phyloP scores from a whole-genome alignment of 2,888 invertebrate genomes.

The Margaritifera margaritifera region DNA sequence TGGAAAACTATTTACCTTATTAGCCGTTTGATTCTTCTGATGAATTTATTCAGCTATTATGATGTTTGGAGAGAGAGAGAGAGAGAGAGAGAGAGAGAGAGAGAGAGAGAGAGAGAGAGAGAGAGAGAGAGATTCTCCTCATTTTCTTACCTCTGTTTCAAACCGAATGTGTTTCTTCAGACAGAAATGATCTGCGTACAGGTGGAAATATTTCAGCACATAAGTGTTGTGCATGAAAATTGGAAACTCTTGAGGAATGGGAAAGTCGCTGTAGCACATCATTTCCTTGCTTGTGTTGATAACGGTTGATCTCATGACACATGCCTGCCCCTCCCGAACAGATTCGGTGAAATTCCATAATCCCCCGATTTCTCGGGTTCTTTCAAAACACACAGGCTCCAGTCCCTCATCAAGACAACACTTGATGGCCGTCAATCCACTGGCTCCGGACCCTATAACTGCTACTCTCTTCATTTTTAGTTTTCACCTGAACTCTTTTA shows the following conservation, averaged over 20 bases:
- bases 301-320: constrained; percentile 67
- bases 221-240: constrained; percentile 70
- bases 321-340: constrained; percentile 51
- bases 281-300: constrained; percentile 70
- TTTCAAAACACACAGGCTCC: constrained; percentile 64
- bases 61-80: neutral
- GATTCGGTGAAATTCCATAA: constrained; percentile 64
- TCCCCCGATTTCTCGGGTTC: constrained; percentile 63
- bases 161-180: constrained; percentile 62
- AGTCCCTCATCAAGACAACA: constrained; percentile 64
- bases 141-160: constrained; percentile 53
- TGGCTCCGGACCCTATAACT: constrained; percentile 62
- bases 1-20: too few species aligned
- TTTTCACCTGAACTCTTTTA: too few species aligned
- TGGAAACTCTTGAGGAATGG: constrained; percentile 67
- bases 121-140: too few species aligned
- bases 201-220: constrained; percentile 67
- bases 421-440: constrained; percentile 64
- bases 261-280: constrained; percentile 72
- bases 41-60: neutral
- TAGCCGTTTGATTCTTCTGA: neutral
- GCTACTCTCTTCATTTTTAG: constrained; percentile 52
- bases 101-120: neutral
- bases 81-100: too few species aligned
- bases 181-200: constrained; percentile 66